Conservation (phyloP, 1,140 invertebrate species). For the Listronotus oregonensis region DNA sequence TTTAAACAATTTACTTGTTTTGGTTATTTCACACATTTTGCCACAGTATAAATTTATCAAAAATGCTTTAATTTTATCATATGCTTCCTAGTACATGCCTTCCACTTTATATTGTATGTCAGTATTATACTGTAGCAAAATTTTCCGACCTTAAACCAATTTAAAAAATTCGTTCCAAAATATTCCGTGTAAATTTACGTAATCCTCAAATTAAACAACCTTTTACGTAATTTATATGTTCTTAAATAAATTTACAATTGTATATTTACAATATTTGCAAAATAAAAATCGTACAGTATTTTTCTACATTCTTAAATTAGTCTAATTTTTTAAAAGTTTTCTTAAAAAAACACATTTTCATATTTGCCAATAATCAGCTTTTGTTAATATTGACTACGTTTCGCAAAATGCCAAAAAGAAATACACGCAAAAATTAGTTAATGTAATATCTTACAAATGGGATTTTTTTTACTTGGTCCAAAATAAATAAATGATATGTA, state of each 20-base stretch:
- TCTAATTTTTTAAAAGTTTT: constrained; percentile 25
- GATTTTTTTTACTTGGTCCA: constrained; percentile 43
- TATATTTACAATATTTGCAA: constrained; percentile 36
- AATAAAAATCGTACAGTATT: constrained; percentile 35
- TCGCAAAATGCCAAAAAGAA: constrained; percentile 21
- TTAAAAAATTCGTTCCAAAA: constrained; percentile 22
- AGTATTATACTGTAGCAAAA: constrained; percentile 1
- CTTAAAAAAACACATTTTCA: constrained; percentile 20
- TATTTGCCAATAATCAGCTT: constrained; percentile 53
- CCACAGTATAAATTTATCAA: too few species aligned
- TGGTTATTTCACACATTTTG: not conserved
- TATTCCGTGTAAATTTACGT: constrained; percentile 16
- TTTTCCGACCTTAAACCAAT: not conserved
- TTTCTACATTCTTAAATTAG: constrained; percentile 31
- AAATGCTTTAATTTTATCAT: too few species aligned
- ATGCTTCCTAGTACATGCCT: too few species aligned
- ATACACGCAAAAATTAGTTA: constrained; percentile 18
- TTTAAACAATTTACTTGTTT: constrained; percentile 16
- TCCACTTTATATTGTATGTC: too few species aligned
- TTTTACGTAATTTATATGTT: constrained; percentile 25
- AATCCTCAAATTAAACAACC: constrained; percentile 24
- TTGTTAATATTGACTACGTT: constrained; percentile 37
- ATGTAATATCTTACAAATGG: constrained; percentile 29
- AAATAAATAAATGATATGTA: constrained; percentile 49
- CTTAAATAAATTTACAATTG: constrained; percentile 32